Base-by-base conservation (phyloP, 2,797 vertebrate species). In the Scarus forsteni region DNA sequence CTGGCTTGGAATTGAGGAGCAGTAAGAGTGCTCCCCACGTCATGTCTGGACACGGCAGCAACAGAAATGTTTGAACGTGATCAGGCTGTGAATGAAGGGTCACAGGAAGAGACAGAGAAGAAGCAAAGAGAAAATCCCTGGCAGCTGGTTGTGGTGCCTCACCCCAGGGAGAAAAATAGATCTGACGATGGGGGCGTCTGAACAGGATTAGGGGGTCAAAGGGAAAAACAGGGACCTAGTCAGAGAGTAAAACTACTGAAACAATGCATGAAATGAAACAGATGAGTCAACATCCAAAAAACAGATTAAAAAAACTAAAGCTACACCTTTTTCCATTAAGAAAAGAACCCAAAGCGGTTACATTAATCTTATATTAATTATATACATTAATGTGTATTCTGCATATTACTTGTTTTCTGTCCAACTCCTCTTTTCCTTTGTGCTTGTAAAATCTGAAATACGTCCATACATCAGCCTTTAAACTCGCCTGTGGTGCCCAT, bases 151-250 rank as follows among this genome's bases (percentile, higher is more conserved):
- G 38, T 60, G 50, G 50, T 10, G 68, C 18, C 52, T 49, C 14
- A 50, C 53, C 58, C 67, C 8, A 11, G 1, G 15, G 53, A 45
- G 57, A 67, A 44, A 80, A 81, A 87, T 63, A 84, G 71, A 80
- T 88, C 64, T 73, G 70, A 79, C 2, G 55, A 77, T 3, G 48
- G 42, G 67, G 9, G 51, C 55, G 49, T 83, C 72, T 57, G 53
- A 60, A 54, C 16, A 8, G 61, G 73, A 84, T 85, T 84, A 84
- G 39, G 8, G 45, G 77, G 58, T 79, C 75, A 78, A 19, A 0
- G 15, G 58, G 49, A 46, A 56, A 71, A 58, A 85, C 51, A 48
- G 64, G 45, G 60, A 61, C 18, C 49, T 2, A 15, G 64, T 46
- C 40, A 6, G 8, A 38, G 46, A 66, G 75, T 34, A 48, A 75